phyloP scores from a whole-genome alignment of 2,888 invertebrate species.

The Ectemnius lituratus region DNA sequence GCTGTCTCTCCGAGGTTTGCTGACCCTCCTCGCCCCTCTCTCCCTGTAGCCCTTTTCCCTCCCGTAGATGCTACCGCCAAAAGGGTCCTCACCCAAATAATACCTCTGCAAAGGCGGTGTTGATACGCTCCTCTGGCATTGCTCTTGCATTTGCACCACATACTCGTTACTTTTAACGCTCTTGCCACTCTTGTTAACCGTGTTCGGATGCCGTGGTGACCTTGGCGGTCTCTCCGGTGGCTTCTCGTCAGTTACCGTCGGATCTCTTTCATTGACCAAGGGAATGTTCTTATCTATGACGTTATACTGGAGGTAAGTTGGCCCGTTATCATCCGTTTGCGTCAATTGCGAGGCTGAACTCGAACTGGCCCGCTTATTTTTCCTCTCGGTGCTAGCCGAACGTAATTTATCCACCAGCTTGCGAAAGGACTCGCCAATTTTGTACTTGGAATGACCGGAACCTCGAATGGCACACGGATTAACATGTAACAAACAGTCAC shows the following conservation, averaged over 20 bases:
- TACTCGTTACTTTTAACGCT: conserved; percentile 52
- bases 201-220: conserved; percentile 58
- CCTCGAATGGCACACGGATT: conserved; percentile 40
- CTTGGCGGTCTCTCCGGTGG: conserved; percentile 68
- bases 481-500: background rate
- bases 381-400: conserved; percentile 85
- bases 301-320: conserved; percentile 81
- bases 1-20: conserved; percentile 41
- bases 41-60: conserved; percentile 89
- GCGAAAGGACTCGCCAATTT: conserved; percentile 89
- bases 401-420: conserved; percentile 91
- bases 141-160: conserved; percentile 51
- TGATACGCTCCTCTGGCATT: conserved; percentile 66
- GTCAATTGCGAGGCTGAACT: conserved; percentile 70
- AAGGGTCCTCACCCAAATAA: conserved; percentile 92
- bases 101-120: conserved; percentile 86
- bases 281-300: conserved; percentile 80
- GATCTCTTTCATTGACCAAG: conserved; percentile 63
- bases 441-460: conserved; percentile 71
- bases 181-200: conserved; percentile 57
- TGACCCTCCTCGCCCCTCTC: conserved; percentile 76
- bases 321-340: conserved; percentile 71
- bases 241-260: conserved; percentile 71
- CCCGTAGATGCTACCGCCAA: conserved; percentile 89
- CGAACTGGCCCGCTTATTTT: conserved; percentile 79